These are phyloP conservation scores for Himalopsyche tibetana DNA, from an alignment of 2,888 invertebrate species.

Conservation along the genomic window DNA sequence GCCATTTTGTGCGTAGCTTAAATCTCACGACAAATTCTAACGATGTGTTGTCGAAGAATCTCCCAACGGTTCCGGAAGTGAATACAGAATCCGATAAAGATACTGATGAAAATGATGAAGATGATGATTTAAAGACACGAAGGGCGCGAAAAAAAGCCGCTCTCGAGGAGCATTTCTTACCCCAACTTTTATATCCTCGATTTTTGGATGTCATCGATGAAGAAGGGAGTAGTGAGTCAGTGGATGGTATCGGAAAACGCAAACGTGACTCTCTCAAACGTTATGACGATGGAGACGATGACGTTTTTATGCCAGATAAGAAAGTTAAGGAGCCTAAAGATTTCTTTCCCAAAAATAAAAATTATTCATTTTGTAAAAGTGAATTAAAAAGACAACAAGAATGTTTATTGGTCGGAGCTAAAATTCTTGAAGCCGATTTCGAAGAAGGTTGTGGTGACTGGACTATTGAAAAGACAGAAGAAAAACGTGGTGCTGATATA, in stretches of 20 bases:
- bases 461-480: constrained; percentile 75
- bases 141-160: constrained; percentile 77
- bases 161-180: constrained; percentile 77
- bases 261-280: constrained; percentile 71
- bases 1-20: constrained; percentile 77
- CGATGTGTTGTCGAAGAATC: constrained; percentile 66
- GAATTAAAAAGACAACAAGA: constrained; percentile 73
- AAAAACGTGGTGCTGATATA: constrained; percentile 80
- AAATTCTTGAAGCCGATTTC: constrained; percentile 77
- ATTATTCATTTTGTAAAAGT: constrained; percentile 65
- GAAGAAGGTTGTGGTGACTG: constrained; percentile 79
- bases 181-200: constrained; percentile 79
- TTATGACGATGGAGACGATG: constrained; percentile 75
- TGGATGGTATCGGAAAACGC: constrained; percentile 76
- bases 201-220: constrained; percentile 87
- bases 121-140: constrained; percentile 70
- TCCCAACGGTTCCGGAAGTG: constrained; percentile 36
- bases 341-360: constrained; percentile 61
- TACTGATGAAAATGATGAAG: constrained; percentile 71
- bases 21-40: constrained; percentile 69
- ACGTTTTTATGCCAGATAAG: constrained; percentile 73
- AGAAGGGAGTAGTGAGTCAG: constrained; percentile 82
- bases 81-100: constrained; percentile 66
- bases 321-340: constrained; percentile 67
- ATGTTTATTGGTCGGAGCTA: constrained; percentile 80